These are phyloP conservation scores for Calyptommatus sinebrachiatus DNA, from an alignment of 2,113 vertebrate species.

Conservation along the genomic window DNA sequence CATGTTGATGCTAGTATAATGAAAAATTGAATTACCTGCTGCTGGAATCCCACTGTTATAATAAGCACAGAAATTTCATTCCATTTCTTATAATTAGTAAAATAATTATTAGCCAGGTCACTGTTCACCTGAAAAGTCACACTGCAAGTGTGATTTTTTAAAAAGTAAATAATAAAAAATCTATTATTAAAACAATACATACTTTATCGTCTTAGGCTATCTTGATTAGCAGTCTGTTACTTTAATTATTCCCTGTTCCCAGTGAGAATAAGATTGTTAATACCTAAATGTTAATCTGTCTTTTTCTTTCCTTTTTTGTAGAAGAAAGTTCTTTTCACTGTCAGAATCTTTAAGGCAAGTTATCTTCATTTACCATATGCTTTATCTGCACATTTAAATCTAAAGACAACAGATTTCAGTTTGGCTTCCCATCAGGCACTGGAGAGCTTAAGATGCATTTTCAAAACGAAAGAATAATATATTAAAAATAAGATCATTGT, in stretches of 20 bases:
- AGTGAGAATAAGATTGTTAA: background rate
- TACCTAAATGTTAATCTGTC: conserved; percentile 17
- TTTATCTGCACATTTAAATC: conserved; percentile 2
- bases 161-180: background rate
- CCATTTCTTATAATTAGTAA: background rate
- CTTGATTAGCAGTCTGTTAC: background rate
- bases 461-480: background rate
- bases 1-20: background rate
- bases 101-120: background rate
- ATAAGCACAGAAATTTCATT: background rate
- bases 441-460: background rate
- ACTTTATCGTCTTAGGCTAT: background rate
- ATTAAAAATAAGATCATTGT: conserved; percentile 1
- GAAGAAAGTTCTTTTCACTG: background rate
- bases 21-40: background rate
- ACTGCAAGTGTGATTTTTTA: background rate
- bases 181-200: background rate
- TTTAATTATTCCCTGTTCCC: conserved; percentile 5
- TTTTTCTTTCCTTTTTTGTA: background rate
- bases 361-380: conserved; percentile 10
- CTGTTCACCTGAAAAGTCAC: background rate
- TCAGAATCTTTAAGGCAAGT: conserved; percentile 12
- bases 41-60: background rate
- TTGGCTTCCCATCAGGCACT: conserved; percentile 1
- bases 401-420: conserved; percentile 7